Base-by-base conservation (phyloP, 2,888 invertebrate genomes). In the Thumatha senex region DNA sequence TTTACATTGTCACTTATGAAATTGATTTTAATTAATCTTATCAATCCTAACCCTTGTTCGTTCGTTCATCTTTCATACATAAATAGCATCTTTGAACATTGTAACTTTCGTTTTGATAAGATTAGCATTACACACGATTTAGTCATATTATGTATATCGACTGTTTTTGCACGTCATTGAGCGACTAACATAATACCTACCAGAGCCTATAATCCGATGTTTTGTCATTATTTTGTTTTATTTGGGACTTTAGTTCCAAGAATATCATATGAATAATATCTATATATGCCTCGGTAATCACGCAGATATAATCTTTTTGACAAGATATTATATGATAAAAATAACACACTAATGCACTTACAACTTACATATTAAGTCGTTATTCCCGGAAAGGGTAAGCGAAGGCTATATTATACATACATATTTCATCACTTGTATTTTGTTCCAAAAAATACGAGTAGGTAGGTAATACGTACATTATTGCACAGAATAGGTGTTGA, bases 261-360 rank as follows among this genome's bases (percentile, higher is more conserved):
- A 33, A 42, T 42, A 33, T 42, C n/a, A 5, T 14, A 42, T 42
- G 12, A 34, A 43, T 42, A 33, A 43, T 34, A 18, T 34, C 12
- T 15, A n/a, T 15, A 42, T 7, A 18, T 18, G 5, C 12, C 15
- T 15, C 42, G 18, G 13, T 14, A 36, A 24, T 24, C 18, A 24
- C 18, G 18, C 18, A 24, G 18, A 24, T 24, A 24, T 43, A 18
- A 43, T 34, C 33, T 34, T 34, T 9, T 33, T 43, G 33, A 18
- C 33, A 33, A 43, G 14, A 42, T 33, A 34, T 33, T 43, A 14
- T 14, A 18, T 5, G 42, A 43, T 33, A 43, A 42, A 34, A 43
- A 34, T 18, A 43, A 12, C 18, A 24, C 18, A 24, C 18, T 24
- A 24, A 24, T 24, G 18, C 18, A 24, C 18, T 24, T 24, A 4